phyloP scores from a whole-genome alignment of 2,113 vertebrate genomes.

The Eidolon helvum region DNA sequence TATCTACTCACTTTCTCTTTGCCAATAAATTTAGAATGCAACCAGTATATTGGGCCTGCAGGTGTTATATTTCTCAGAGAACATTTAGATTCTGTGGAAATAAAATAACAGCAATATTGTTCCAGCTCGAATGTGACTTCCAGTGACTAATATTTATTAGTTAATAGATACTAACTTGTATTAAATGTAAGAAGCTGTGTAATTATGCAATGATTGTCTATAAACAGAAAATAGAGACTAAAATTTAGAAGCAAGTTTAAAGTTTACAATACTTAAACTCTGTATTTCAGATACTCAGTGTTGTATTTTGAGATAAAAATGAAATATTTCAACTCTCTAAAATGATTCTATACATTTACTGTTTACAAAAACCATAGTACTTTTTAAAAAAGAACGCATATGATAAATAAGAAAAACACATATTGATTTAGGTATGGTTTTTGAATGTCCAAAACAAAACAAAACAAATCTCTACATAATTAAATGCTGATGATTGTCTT shows the following conservation, averaged over 20 bases:
- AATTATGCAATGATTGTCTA: neutral
- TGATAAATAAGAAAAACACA: constrained; percentile 11
- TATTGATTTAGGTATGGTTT: neutral
- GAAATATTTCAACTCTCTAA: neutral
- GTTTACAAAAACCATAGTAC: neutral
- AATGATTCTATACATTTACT: neutral
- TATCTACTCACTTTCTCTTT: neutral
- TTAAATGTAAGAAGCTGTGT: neutral
- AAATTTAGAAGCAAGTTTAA: neutral
- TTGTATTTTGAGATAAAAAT: neutral
- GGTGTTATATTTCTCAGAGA: neutral
- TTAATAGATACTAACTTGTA: neutral
- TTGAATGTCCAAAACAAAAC: neutral
- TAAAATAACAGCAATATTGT: neutral
- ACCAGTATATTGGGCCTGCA: neutral
- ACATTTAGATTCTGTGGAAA: neutral
- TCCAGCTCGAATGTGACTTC: neutral
- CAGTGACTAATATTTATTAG: neutral
- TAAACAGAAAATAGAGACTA: neutral
- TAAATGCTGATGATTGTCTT: neutral
- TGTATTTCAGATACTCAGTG: neutral
- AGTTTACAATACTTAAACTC: neutral
- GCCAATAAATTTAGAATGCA: constrained; percentile 17
- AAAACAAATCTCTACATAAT: neutral
- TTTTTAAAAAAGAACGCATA: neutral